These are phyloP conservation scores for Argentina silus DNA, from an alignment of 2,797 vertebrate species.

Conservation along the genomic window DNA sequence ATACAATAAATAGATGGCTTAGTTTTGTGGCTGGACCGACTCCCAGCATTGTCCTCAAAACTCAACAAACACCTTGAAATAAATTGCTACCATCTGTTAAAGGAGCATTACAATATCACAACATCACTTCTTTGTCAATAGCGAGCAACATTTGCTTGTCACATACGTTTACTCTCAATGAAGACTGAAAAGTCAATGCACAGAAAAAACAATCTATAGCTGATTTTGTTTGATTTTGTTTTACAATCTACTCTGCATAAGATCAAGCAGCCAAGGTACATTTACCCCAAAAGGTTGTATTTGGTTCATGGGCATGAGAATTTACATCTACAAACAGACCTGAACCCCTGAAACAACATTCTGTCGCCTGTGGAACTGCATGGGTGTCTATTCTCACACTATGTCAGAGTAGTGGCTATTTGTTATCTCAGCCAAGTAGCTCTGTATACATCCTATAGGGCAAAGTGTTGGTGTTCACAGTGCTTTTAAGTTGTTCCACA, in stretches of 20 bases:
- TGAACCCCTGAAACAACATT: slow-evolving; percentile 76
- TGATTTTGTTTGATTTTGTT: slow-evolving; percentile 7
- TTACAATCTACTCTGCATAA: slow-evolving; percentile 25
- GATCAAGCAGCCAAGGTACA: slow-evolving; percentile 42
- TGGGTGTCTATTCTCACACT: slow-evolving; percentile 66
- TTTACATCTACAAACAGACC: slow-evolving; percentile 71
- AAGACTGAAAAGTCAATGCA: neutral
- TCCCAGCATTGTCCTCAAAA: slow-evolving; percentile 59
- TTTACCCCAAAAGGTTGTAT: slow-evolving; percentile 66
- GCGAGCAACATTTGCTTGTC: slow-evolving; percentile 10
- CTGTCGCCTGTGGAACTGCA: slow-evolving; percentile 51
- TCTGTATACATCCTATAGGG: slow-evolving; percentile 27
- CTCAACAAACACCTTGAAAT: slow-evolving; percentile 63
- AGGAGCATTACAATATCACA: slow-evolving; percentile 50
- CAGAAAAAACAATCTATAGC: neutral
- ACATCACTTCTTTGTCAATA: slow-evolving; percentile 40
- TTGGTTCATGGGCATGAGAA: slow-evolving; percentile 55
- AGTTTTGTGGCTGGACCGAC: slow-evolving; percentile 51
- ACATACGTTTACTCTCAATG: neutral
- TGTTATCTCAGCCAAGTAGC: slow-evolving; percentile 46
- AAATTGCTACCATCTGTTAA: slow-evolving; percentile 70
- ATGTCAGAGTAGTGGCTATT: slow-evolving; percentile 62
- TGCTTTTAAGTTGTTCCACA: neutral
- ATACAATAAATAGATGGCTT: slow-evolving; percentile 35
- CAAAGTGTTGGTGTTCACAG: neutral